Base-by-base conservation (phyloP, 2,888 invertebrate genomes). In the Drosophila seclusa region DNA sequence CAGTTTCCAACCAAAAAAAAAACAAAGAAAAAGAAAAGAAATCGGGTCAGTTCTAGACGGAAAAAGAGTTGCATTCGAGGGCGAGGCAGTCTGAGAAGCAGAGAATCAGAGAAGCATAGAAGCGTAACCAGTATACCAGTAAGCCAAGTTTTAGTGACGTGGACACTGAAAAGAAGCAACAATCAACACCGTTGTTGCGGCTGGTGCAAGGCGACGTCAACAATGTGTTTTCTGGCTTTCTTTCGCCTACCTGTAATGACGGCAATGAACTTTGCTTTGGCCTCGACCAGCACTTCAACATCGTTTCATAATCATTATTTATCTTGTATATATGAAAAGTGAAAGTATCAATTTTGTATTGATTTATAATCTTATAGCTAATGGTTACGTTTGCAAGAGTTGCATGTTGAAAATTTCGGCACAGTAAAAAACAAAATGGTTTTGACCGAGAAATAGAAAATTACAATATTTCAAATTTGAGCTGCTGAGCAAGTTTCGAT, bases 251-350 rank as follows among this genome's bases (percentile, higher is more conserved):
- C 77, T 68, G 68, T 57, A 62, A 70, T 48, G 60, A 74, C 73
- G 83, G 76, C 83, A 86, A 88, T 86, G 87, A 85, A 85, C 85
- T 88, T 76, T 76, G 55, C 50, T 68, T 80, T 67, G 67, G 55
- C 58, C 50, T 61, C 67, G 57, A 32, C 34, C 36, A 40, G 50
- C 49, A 31, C 29, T 55, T 60, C 49, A 49, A 40, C 70, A 68
- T 68, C 55, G 78, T 88, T 84, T 83, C 80, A 80, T 87, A 87
- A 85, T 76, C 72, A 4, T 24, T 54, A 63, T 42, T 64, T 64
- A 49, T 49, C 62, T 53, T 45, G 42, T 52, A 54, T 38, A 68
- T 54, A 66, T 62, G 42, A 58, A 63, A 72, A 80, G 80, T 76
- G 85, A 87, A 83, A 84, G 83, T 75, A 67, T 73, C 55, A 71